Evolutionary conservation across 2,888 invertebrate species (phyloP), one percentile per base, ranked within the genome.

Genomic region (Pasiphila rectangulata): DNA sequence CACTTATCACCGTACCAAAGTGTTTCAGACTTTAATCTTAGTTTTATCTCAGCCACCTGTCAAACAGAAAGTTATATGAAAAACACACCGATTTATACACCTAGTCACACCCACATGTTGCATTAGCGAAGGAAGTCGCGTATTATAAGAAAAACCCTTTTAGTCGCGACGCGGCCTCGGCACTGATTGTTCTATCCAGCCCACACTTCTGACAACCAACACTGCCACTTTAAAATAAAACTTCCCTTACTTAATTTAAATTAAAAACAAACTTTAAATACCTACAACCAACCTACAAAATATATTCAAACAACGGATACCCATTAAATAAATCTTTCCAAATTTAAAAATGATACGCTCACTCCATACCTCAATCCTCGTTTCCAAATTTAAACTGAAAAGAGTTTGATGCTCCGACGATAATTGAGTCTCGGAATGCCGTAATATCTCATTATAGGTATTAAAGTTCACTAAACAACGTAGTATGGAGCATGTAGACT

Each of bases 341-440:
- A 75, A 79, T 78, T 80, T 79, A 79, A 83, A 78, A 82, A 79
- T 72, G 72, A 75, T 75, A 59, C 71, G 74, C 79, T 77, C 69
- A 79, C 76, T 69, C 74, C 75, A 77, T 83, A 78, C 78, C 76
- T 83, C 78, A 83, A 82, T 79, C 76, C 76, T 68, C 72, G 70
- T 49, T 80, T 80, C 82, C 73, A 80, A 82, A 84, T 83, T 83
- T 83, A 83, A 78, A 80, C 81, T 82, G 78, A 76, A 81, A 85
- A 83, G 78, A 82, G 82, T 83, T 82, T 77, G 80, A 79, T 77
- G 79, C 77, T 75, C 70, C 72, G 67, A 81, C 77, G 83, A 83
- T 83, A 82, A 81, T 83, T 82, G 75, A 63, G 75, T 69, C 72
- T 65, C 67, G 81, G 83, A 81, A 83, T 83, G 80, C 75, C 72